Evolutionary conservation across 2,888 invertebrate genomes (phyloP).

Genomic region (Prenolepis imparis): DNA sequence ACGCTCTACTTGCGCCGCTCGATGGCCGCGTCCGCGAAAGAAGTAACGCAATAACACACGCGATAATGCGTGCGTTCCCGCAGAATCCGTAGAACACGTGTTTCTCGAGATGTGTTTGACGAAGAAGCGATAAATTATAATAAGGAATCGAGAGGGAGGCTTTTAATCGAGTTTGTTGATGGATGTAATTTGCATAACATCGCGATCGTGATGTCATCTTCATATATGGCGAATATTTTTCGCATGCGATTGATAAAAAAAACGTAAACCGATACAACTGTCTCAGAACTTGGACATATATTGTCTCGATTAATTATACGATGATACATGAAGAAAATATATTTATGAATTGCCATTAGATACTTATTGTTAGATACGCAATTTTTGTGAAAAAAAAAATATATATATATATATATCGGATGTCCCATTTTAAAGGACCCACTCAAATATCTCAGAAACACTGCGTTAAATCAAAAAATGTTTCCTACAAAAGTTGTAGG

Average conservation of each 20-base stretch:
- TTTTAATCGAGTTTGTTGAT: not conserved
- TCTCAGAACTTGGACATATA: not conserved
- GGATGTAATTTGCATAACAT: not conserved
- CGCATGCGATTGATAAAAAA: not conserved
- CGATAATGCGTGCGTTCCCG: constrained; percentile 6
- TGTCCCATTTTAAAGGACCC: too few species aligned
- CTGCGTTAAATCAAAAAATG: too few species aligned
- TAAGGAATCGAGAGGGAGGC: not conserved
- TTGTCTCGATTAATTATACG: not conserved
- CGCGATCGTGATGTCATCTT: constrained; percentile 7
- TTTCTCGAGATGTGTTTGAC: constrained; percentile 3
- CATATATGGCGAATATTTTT: not conserved
- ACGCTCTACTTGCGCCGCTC: constrained; percentile 47
- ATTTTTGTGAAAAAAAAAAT: not conserved
- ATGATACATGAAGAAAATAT: not conserved
- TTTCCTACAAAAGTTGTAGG: too few species aligned
- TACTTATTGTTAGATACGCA: not conserved
- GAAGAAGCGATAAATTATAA: not conserved
- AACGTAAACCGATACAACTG: not conserved
- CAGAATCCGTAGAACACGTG: not conserved
- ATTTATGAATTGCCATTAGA: not conserved
- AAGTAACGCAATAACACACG: not conserved
- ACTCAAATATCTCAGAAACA: too few species aligned
- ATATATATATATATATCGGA: not conserved
- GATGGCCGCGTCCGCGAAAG: constrained; percentile 2